Evolutionary conservation across 2,113 vertebrate genomes (phyloP).

Genomic region (Parotia lawesii): DNA sequence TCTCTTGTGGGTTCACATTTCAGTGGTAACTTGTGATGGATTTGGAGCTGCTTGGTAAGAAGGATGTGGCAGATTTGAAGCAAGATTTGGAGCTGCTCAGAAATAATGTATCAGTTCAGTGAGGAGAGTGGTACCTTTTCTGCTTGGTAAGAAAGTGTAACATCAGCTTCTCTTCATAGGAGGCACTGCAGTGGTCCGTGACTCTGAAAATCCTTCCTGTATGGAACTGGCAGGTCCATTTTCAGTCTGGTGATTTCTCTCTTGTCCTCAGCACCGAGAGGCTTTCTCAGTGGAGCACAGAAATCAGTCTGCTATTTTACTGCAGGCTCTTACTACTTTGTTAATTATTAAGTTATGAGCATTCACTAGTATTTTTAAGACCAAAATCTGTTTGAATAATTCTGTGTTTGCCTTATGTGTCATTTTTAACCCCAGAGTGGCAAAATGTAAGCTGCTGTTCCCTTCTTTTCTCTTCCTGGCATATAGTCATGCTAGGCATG

Average conservation of each 20-base stretch:
- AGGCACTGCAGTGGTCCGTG: neutral
- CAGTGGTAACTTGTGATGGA: neutral
- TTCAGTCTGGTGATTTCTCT: neutral
- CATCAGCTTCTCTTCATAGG: neutral
- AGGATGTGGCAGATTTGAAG: neutral
- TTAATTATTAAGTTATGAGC: neutral
- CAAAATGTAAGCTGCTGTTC: neutral
- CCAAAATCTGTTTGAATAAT: neutral
- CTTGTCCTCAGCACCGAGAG: neutral
- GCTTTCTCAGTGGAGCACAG: neutral
- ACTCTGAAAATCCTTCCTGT: neutral
- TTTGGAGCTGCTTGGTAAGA: neutral
- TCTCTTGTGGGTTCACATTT: neutral
- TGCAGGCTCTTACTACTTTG: neutral
- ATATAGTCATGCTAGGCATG: rapidly evolving
- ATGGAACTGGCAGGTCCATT: neutral
- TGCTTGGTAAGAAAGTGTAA: neutral
- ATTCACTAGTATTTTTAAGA: neutral
- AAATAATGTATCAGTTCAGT: neutral
- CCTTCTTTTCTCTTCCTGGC: neutral
- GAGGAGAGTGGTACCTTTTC: neutral
- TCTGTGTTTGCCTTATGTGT: neutral
- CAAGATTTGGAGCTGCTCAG: neutral
- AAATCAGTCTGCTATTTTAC: neutral
- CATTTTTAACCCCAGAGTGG: neutral